Evolutionary conservation across 2,113 vertebrate species (phyloP).

Genomic region (Triplophysa dalaica): DNA sequence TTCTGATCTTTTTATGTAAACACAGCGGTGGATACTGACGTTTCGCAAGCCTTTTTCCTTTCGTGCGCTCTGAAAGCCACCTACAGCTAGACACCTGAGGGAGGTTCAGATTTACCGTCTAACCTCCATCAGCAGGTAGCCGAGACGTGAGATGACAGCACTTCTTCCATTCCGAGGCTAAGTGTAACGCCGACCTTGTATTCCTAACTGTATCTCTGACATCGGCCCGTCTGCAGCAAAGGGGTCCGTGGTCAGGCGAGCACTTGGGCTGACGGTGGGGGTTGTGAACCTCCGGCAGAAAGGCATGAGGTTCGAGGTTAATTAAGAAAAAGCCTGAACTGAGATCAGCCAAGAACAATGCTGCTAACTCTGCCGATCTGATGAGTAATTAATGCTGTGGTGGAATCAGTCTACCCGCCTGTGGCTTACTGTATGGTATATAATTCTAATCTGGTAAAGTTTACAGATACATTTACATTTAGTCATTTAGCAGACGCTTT

Average conservation of each 20-base stretch:
- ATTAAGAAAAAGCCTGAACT: slow-evolving; percentile 40
- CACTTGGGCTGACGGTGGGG: background rate
- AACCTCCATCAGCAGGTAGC: slow-evolving; percentile 1
- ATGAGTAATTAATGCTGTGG: slow-evolving; percentile 88
- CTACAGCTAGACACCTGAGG: slow-evolving; percentile 1
- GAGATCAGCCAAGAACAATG: slow-evolving; percentile 8
- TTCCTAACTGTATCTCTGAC: background rate
- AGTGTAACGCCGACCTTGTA: background rate
- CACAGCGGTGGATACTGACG: slow-evolving; percentile 59
- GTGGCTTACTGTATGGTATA: slow-evolving; percentile 61
- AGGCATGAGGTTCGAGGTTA: slow-evolving; percentile 41
- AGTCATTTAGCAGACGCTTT: too few relatives aligned
- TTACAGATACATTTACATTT: background rate
- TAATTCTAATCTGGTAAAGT: background rate
- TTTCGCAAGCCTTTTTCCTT: background rate
- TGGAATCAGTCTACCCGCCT: slow-evolving; percentile 76
- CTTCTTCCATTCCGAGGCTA: background rate
- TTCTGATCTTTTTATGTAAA: slow-evolving; percentile 56
- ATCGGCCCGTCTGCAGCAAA: too few relatives aligned
- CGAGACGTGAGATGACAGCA: background rate
- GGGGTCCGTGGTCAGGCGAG: background rate
- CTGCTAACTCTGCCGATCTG: slow-evolving; percentile 81
- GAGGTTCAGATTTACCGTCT: background rate
- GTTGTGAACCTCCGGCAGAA: background rate
- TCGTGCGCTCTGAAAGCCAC: background rate